These are phyloP conservation scores for Zaprionus bogoriensis DNA, from an alignment of 2,888 invertebrate genomes.

Conservation along the genomic window DNA sequence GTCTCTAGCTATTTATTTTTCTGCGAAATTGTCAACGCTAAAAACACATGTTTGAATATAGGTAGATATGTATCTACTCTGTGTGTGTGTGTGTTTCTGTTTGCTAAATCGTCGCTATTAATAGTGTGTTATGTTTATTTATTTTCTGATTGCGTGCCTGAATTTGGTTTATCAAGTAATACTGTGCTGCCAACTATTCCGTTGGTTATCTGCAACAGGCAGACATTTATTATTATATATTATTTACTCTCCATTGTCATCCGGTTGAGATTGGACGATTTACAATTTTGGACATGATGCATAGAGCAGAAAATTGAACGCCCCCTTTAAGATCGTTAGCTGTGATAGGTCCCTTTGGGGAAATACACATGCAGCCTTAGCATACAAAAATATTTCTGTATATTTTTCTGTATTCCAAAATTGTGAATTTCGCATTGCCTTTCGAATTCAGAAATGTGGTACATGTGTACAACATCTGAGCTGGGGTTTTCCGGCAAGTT, in stretches of 20 bases:
- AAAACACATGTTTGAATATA: constrained; percentile 18
- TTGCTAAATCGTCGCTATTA: constrained; percentile 31
- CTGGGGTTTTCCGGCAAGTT: constrained; percentile 1
- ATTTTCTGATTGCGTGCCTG: constrained; percentile 16
- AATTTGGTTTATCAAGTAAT: constrained; percentile 34
- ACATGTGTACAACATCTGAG: constrained; percentile 56
- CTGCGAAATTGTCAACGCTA: constrained; percentile 7
- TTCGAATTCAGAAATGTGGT: constrained; percentile 23
- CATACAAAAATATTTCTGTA: constrained; percentile 3
- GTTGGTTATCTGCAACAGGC: constrained; percentile 29
- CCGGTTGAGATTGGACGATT: constrained; percentile 2
- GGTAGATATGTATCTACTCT: constrained; percentile 8
- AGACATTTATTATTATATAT: constrained; percentile 20
- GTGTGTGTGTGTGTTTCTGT: constrained; percentile 10
- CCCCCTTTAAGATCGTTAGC: constrained; percentile 46
- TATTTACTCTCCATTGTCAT: constrained; percentile 23
- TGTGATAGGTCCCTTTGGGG: constrained; percentile 33
- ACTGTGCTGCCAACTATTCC: constrained; percentile 7
- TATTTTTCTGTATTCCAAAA: constrained; percentile 9
- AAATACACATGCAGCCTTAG: background rate
- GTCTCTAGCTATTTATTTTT: background rate
- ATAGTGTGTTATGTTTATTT: constrained; percentile 23
- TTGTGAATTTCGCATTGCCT: constrained; percentile 39
- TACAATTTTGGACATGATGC: constrained; percentile 7
- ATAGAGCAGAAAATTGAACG: constrained; percentile 23